These are phyloP conservation scores for Marmota flaviventris DNA, from an alignment of 2,113 vertebrate genomes.

Conservation along the genomic window DNA sequence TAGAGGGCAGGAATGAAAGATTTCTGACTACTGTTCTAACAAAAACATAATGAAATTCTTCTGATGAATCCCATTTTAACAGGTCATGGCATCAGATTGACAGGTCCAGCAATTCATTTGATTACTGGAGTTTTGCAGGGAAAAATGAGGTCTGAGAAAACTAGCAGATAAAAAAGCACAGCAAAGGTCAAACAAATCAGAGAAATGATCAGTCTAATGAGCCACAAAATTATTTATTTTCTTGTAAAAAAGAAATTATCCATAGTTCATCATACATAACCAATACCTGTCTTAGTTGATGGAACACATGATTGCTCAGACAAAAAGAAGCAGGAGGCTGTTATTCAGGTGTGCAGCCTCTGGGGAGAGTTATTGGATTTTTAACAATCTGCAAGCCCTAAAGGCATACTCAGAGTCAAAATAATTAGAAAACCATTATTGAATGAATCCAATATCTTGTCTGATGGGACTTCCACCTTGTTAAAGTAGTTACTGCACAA, in stretches of 20 bases:
- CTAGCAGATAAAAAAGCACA: conserved; percentile 72
- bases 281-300: conserved; percentile 57
- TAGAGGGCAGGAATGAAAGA: conserved; percentile 59
- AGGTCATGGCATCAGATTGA: conserved; percentile 69
- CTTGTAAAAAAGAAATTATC: conserved; percentile 76
- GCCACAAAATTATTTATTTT: conserved; percentile 82
- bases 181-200: conserved; percentile 74
- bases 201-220: conserved; percentile 82
- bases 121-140: conserved; percentile 71
- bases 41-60: conserved; percentile 82
- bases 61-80: conserved; percentile 77
- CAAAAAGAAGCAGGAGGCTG: background rate
- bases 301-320: background rate
- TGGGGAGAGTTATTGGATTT: conserved; percentile 6
- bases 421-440: conserved; percentile 64
- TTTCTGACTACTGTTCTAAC: conserved; percentile 80
- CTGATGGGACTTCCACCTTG: background rate
- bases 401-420: conserved; percentile 52
- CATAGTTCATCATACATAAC: conserved; percentile 56
- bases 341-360: background rate
- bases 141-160: conserved; percentile 75
- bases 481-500: conserved; percentile 32
- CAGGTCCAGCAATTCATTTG: conserved; percentile 74
- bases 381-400: conserved; percentile 59
- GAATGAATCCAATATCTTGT: conserved; percentile 37